A percentile compares a stretch with the other conserved stretches of the same genome.
phyloP scores from a whole-genome alignment of 2,888 invertebrate genomes.

The Polymixis lichenea region DNA sequence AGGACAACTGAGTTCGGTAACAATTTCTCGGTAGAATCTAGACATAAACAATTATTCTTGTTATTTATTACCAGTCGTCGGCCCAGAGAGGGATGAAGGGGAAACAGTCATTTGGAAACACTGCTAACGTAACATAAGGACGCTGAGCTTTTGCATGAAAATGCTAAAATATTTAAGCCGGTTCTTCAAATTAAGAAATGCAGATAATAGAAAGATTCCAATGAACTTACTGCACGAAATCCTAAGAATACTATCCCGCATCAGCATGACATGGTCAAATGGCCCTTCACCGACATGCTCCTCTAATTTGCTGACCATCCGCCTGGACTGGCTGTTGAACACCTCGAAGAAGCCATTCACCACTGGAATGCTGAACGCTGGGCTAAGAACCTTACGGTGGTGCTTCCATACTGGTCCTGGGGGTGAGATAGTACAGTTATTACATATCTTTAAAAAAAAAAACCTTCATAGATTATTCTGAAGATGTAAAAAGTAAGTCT shows the following conservation, averaged over 20 bases:
- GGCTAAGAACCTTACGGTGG: conserved; percentile 31
- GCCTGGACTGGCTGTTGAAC: conserved; percentile 28
- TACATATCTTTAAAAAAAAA: not conserved
- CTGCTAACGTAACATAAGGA: not conserved
- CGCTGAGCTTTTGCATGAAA: not conserved
- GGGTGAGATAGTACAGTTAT: not conserved
- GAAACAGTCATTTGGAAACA: not conserved
- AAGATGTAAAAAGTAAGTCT: not conserved
- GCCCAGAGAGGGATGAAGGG: not conserved
- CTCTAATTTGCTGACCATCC: conserved; percentile 18
- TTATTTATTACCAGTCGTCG: not conserved
- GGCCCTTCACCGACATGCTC: conserved; percentile 15
- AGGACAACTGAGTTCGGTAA: no score
- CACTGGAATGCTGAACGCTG: conserved; percentile 31
- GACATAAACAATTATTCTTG: no score
- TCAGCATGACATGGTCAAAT: conserved; percentile 18
- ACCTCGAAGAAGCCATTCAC: conserved; percentile 30
- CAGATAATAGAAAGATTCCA: not conserved
- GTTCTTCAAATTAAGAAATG: not conserved
- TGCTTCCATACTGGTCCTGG: conserved; percentile 33
- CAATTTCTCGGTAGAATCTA: no score
- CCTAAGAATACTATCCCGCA: conserved; percentile 30
- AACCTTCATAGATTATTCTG: not conserved
- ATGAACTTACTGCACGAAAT: conserved; percentile 32
- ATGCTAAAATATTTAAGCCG: not conserved